Conservation (phyloP, 2,113 vertebrate genomes). For the Deroptyus accipitrinus region DNA sequence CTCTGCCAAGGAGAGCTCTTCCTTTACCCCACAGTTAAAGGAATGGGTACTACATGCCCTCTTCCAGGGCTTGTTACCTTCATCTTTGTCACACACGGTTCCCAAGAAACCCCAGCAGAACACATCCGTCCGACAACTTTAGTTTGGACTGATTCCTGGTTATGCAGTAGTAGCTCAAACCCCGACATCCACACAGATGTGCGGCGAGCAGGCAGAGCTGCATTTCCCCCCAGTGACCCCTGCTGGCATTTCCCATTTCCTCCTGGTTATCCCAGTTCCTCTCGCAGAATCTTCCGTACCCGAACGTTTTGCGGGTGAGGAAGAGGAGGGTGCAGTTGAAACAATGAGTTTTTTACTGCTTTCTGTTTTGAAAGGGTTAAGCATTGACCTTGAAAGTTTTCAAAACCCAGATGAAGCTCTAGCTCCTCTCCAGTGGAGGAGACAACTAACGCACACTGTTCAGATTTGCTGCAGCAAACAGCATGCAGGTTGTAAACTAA, state of each 20-base stretch:
- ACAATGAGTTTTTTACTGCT: fast-evolving
- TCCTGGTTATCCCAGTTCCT: not conserved
- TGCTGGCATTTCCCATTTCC: not conserved
- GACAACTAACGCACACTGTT: not conserved
- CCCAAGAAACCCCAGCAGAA: not conserved
- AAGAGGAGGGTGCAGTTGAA: not conserved
- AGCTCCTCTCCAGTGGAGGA: not conserved
- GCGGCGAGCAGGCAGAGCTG: not conserved
- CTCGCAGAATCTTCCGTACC: not conserved
- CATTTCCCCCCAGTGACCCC: not conserved
- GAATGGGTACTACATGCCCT: not conserved
- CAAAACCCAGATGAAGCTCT: not conserved
- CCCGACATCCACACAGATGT: not conserved
- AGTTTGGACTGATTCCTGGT: not conserved
- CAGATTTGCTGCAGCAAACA: not conserved
- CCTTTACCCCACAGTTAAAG: not conserved
- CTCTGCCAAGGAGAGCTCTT: not conserved
- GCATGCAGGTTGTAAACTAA: not conserved
- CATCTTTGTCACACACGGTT: not conserved
- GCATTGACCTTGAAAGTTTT: not conserved
- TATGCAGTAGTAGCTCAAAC: not conserved
- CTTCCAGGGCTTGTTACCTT: not conserved
- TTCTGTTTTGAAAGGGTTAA: not conserved
- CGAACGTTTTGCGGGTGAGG: not conserved
- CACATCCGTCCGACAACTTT: not conserved